These are phyloP conservation scores for Pristionchus exspectatus DNA, from an alignment of 2,888 invertebrate species.

Conservation along the genomic window DNA sequence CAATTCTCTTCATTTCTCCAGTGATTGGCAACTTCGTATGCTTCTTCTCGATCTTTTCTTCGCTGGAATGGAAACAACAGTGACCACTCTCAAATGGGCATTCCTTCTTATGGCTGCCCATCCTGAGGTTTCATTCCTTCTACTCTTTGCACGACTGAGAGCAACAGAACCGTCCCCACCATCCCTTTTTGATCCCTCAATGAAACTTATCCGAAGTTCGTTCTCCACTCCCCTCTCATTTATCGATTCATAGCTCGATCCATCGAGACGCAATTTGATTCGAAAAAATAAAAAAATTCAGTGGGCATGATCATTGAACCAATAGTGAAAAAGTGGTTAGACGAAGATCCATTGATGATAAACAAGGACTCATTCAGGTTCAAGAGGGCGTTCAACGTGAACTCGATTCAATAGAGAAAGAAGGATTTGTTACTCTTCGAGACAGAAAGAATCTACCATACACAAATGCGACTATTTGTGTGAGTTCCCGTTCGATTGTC, in stretches of 20 bases:
- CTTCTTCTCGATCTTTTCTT: constrained; percentile 77
- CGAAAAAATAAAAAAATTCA: too few relatives aligned
- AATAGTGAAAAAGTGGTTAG: not conserved
- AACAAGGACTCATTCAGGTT: constrained; percentile 20
- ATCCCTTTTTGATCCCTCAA: too few relatives aligned
- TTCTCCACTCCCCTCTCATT: too few relatives aligned
- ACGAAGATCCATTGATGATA: not conserved
- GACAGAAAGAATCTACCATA: constrained; percentile 71
- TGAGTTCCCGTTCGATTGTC: constrained; percentile 55
- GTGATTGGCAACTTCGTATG: constrained; percentile 77
- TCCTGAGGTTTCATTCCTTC: constrained; percentile 58
- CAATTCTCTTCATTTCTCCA: constrained; percentile 53
- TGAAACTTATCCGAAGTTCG: constrained; percentile 28
- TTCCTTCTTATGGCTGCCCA: constrained; percentile 70
- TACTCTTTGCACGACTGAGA: not conserved
- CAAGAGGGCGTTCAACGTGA: constrained; percentile 67
- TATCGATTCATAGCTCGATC: too few relatives aligned
- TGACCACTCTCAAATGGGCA: constrained; percentile 78
- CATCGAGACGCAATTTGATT: too few relatives aligned
- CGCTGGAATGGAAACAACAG: constrained; percentile 78
- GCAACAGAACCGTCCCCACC: too few relatives aligned
- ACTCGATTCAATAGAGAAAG: constrained; percentile 60
- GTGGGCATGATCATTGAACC: too few relatives aligned
- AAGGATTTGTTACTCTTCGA: constrained; percentile 61
- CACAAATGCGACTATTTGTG: constrained; percentile 74